phyloP scores from a whole-genome alignment of 1,140 invertebrate genomes.

The Hyles vespertilio region DNA sequence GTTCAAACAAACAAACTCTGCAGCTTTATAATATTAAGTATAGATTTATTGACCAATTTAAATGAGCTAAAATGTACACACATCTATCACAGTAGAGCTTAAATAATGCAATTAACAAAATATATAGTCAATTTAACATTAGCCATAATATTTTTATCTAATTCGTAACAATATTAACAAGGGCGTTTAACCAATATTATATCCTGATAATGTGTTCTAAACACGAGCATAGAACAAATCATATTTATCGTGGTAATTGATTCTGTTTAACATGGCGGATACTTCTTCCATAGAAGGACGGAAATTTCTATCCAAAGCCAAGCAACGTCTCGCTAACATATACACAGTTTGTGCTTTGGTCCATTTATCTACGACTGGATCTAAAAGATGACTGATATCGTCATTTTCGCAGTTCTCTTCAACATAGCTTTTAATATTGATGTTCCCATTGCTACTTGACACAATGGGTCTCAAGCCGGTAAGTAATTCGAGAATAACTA shows the following conservation, averaged over 20 bases:
- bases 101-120: too few species aligned
- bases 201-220: neutral
- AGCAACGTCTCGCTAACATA: slow-evolving; percentile 41
- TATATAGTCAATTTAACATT: too few species aligned
- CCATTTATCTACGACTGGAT: slow-evolving; percentile 42
- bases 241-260: slow-evolving; percentile 18
- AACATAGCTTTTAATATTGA: slow-evolving; percentile 57
- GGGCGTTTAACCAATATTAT: neutral
- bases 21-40: too few species aligned
- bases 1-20: too few species aligned
- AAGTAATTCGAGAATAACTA: slow-evolving; percentile 83
- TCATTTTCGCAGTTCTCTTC: slow-evolving; percentile 38
- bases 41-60: too few species aligned
- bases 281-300: slow-evolving; percentile 51
- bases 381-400: slow-evolving; percentile 43
- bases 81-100: too few species aligned
- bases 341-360: slow-evolving; percentile 46
- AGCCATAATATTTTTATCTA: too few species aligned
- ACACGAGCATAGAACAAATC: slow-evolving; percentile 3
- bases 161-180: slow-evolving; percentile 11
- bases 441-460: slow-evolving; percentile 35
- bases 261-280: slow-evolving; percentile 37
- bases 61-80: too few species aligned
- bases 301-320: slow-evolving; percentile 38
- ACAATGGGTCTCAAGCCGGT: slow-evolving; percentile 81